These are phyloP conservation scores for Galaxias olidus DNA, from an alignment of 2,797 vertebrate species.

Conservation along the genomic window DNA sequence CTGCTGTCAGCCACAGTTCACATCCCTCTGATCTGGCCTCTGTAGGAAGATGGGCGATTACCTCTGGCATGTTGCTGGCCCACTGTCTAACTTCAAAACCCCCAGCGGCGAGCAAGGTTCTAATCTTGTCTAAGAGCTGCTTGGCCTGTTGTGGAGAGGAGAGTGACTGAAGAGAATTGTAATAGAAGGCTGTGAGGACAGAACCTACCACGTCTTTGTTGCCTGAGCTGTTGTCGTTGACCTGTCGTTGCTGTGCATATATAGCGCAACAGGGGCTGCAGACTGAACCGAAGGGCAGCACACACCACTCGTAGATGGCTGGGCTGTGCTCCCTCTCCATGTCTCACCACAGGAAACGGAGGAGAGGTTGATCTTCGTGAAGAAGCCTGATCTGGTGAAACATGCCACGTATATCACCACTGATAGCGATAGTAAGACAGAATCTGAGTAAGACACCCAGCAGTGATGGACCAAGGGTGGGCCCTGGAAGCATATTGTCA, in stretches of 20 bases:
- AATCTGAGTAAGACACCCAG: constrained; percentile 26
- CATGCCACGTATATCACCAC: constrained; percentile 23
- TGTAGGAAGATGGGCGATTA: background rate
- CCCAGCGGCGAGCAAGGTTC: constrained; percentile 7
- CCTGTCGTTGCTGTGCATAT: constrained; percentile 9
- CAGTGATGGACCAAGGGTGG: constrained; percentile 10
- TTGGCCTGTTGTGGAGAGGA: background rate
- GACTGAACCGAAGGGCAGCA: constrained; percentile 23
- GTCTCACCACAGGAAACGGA: too few relatives aligned
- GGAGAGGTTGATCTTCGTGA: constrained; percentile 14
- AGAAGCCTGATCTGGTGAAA: constrained; percentile 26
- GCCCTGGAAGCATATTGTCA: constrained; percentile 4
- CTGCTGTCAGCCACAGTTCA: constrained; percentile 5
- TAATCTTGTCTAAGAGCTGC: constrained; percentile 2
- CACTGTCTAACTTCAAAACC: constrained; percentile 36
- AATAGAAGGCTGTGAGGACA: constrained; percentile 3
- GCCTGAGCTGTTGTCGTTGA: background rate
- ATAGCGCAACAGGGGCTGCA: constrained; percentile 26
- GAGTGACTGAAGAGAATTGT: constrained; percentile 22
- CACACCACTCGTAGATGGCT: constrained; percentile 20
- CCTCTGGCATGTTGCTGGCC: constrained; percentile 2
- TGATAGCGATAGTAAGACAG: constrained; percentile 10
- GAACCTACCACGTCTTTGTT: constrained; percentile 1
- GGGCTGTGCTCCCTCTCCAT: background rate
- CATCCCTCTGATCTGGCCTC: background rate